Evolutionary conservation across 2,113 vertebrate species (phyloP).

Genomic region (Pangasianodon hypophthalmus): DNA sequence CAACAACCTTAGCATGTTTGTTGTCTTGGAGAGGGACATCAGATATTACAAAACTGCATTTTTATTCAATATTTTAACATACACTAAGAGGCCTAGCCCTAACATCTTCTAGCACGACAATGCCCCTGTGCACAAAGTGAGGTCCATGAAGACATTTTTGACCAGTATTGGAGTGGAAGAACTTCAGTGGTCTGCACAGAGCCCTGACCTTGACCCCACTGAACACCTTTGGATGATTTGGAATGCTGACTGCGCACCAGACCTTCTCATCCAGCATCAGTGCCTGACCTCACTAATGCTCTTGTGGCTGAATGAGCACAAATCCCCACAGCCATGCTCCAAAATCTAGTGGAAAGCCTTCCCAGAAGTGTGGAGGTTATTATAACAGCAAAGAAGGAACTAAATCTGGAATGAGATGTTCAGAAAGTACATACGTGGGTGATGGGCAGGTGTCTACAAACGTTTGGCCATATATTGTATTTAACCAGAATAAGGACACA

Average conservation of each 20-base stretch:
- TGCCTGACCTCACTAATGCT: not conserved
- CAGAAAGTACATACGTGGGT: not conserved
- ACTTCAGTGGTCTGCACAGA: not conserved
- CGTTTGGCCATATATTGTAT: not conserved
- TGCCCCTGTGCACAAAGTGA: not conserved
- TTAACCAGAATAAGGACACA: not conserved
- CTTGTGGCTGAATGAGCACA: not conserved
- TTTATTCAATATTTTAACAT: no score
- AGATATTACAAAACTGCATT: no score
- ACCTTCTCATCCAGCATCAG: no score
- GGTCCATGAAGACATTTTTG: not conserved
- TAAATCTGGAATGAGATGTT: not conserved
- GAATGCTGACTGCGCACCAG: not conserved
- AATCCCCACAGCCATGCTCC: not conserved
- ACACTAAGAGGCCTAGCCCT: no score
- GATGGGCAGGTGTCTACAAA: not conserved
- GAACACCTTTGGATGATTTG: not conserved
- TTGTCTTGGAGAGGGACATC: not conserved
- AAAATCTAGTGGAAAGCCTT: no score
- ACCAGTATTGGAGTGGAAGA: not conserved
- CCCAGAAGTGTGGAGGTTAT: no score
- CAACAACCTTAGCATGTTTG: no score
- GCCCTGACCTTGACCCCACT: not conserved
- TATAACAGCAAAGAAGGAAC: not conserved
- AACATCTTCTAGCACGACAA: not conserved